Conservation (phyloP, 2,113 vertebrate species). For the Arenaria interpres region DNA sequence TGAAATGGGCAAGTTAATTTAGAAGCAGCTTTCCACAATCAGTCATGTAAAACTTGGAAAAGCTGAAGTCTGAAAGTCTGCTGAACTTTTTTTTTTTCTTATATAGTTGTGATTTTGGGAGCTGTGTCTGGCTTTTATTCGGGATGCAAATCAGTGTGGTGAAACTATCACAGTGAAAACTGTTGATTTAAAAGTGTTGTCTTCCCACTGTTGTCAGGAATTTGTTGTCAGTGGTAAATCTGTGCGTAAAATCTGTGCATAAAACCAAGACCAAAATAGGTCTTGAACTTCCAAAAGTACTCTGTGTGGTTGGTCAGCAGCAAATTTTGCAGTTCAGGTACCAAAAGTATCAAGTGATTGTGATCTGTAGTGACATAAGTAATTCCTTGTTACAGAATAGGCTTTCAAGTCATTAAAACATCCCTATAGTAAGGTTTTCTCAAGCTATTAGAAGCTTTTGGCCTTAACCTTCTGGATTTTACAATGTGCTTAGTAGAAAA, state of each 20-base stretch:
- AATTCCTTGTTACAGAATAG: background rate
- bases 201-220: background rate
- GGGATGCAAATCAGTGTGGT: background rate
- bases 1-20: background rate
- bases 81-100: background rate
- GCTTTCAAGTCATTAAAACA: background rate
- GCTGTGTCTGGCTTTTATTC: background rate
- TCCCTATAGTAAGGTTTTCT: background rate
- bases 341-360: background rate
- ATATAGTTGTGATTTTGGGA: background rate
- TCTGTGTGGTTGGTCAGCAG: background rate
- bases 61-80: background rate
- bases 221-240: background rate
- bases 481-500: background rate
- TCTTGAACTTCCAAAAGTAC: background rate
- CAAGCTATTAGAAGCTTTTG: background rate
- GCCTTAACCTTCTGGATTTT: background rate
- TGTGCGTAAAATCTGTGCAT: background rate
- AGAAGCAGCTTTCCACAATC: background rate
- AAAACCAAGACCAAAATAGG: background rate
- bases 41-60: background rate
- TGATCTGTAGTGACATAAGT: background rate
- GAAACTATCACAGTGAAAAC: background rate
- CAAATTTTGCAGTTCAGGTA: background rate
- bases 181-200: background rate